Conservation (phyloP, 2,113 vertebrate species). For the Platycercus adscitus region DNA sequence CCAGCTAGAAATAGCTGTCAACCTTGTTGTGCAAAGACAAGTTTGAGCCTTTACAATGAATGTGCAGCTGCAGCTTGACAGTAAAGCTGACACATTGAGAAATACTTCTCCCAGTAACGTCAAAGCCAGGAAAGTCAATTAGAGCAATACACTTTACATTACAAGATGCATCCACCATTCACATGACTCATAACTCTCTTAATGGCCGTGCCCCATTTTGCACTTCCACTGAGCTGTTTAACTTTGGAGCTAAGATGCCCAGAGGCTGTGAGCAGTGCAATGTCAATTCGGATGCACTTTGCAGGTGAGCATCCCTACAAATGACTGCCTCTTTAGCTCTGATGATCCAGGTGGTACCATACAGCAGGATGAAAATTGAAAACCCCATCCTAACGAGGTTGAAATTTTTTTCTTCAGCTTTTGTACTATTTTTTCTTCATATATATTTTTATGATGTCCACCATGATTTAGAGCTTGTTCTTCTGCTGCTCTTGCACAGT, state of each 20-base stretch:
- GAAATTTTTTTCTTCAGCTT: neutral
- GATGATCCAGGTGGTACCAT: neutral
- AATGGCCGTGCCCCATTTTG: fast-evolving
- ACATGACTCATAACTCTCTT: neutral
- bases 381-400: neutral
- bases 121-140: slow-evolving; percentile 6
- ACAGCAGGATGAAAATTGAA: neutral
- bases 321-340: neutral
- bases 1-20: neutral
- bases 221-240: neutral
- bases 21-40: neutral
- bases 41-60: neutral
- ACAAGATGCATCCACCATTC: neutral
- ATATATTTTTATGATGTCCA: neutral
- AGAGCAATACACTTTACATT: slow-evolving; percentile 18
- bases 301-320: neutral
- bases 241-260: neutral
- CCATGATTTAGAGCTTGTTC: neutral
- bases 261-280: neutral
- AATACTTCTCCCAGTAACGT: neutral
- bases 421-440: neutral
- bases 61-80: neutral
- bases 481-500: neutral
- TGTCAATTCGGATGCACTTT: neutral
- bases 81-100: slow-evolving; percentile 27